These are phyloP conservation scores for Drosophila kanekoi DNA, from an alignment of 2,888 invertebrate genomes.

Conservation along the genomic window DNA sequence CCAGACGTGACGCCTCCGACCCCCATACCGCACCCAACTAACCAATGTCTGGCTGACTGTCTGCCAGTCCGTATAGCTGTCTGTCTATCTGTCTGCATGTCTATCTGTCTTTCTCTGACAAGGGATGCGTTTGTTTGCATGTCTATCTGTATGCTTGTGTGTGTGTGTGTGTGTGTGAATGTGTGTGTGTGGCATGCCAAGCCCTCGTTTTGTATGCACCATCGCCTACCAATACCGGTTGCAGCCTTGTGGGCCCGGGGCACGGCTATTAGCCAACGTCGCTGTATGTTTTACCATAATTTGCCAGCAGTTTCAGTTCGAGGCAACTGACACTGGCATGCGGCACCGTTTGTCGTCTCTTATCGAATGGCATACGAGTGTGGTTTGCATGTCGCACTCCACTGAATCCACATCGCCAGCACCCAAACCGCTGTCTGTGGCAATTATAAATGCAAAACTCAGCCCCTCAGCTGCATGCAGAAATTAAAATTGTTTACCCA, in stretches of 20 bases:
- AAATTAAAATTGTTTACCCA: conserved; percentile 80
- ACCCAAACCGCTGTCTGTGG: conserved; percentile 16
- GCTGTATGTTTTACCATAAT: conserved; percentile 77
- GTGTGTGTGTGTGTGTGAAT: conserved; percentile 26
- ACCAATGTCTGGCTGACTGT: conserved; percentile 14
- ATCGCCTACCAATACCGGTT: conserved; percentile 37
- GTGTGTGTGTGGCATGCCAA: conserved; percentile 61
- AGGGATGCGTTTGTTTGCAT: conserved; percentile 18
- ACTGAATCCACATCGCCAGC: conserved; percentile 16
- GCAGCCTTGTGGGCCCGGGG: conserved; percentile 20
- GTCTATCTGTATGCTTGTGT: conserved; percentile 13
- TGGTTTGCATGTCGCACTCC: conserved; percentile 60
- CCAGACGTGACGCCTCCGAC: conserved; percentile 25
- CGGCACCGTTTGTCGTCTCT: conserved; percentile 71
- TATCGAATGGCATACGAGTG: conserved; percentile 62
- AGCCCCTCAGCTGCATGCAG: conserved; percentile 28
- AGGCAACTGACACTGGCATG: conserved; percentile 56
- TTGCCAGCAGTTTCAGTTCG: conserved; percentile 65
- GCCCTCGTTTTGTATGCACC: conserved; percentile 70
- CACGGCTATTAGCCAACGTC: conserved; percentile 53
- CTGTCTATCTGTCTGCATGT: conserved; percentile 19
- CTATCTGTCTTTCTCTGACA: conserved; percentile 28
- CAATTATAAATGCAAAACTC: conserved; percentile 67
- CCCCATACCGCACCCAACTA: neutral
- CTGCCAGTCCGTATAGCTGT: conserved; percentile 13